Evolutionary conservation across 2,113 vertebrate species (phyloP).

Genomic region (Otocyon megalotis): DNA sequence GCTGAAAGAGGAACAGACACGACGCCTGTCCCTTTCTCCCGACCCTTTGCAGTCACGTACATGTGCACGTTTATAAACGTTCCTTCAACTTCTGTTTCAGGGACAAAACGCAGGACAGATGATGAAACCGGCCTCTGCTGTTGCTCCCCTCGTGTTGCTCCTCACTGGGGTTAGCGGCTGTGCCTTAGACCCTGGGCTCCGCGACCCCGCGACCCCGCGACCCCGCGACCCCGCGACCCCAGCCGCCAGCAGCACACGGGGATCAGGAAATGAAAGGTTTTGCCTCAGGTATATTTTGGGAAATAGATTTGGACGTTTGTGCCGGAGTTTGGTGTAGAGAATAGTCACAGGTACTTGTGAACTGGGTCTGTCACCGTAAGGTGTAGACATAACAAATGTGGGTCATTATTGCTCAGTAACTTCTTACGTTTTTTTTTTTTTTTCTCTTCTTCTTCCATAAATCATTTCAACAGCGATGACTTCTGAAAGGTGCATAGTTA

Average conservation of each 20-base stretch:
- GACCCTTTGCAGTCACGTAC: not conserved
- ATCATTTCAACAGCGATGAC: not conserved
- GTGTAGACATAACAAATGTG: not conserved
- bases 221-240: no score
- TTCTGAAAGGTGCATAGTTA: not conserved
- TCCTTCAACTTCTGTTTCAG: not conserved
- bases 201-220: no score
- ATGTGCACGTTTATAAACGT: not conserved
- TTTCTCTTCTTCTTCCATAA: not conserved
- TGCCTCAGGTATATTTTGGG: not conserved
- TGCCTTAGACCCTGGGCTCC: not conserved
- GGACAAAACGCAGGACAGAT: not conserved
- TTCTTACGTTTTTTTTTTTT: no score
- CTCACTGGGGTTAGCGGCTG: not conserved
- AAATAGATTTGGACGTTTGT: not conserved
- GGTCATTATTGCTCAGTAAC: not conserved
- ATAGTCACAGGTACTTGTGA: not conserved
- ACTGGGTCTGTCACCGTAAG: not conserved
- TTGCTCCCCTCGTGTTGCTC: not conserved
- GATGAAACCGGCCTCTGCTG: not conserved
- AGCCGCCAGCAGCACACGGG: not conserved
- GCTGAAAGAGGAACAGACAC: not conserved
- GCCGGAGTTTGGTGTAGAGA: not conserved
- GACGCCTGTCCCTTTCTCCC: not conserved
- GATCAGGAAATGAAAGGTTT: not conserved